Base-by-base conservation (phyloP, 2,113 vertebrate genomes). In the Hoplias malabaricus region DNA sequence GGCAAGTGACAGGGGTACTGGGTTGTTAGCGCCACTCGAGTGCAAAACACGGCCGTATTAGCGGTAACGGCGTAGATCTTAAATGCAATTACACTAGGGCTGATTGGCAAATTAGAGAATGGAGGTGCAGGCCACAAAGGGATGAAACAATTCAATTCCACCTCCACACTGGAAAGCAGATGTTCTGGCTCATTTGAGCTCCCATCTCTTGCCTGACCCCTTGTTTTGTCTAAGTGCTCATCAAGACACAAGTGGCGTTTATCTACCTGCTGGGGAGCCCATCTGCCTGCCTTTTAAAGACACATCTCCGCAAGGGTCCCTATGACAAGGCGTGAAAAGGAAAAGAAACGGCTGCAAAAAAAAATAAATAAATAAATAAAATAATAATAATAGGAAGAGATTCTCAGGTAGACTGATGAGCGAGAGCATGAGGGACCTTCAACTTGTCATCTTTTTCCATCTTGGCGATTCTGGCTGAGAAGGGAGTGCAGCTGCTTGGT, bases 231-330 rank as follows among this genome's bases (percentile, higher is more conserved):
- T 69, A 84, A 84, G 70, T 62, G 62, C 83, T 89, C 71, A 21
- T 57, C 72, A 85, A 89, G 90, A 88, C 88, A 91, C 90, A 85
- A 87, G 88, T 87, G 88, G 83, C 88, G 83, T 93, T 94, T 92
- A 93, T 91, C 88, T 91, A 88, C 93, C 93, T 93, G 91, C 93
- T 92, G 91, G 88, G 91, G 80, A 19, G 29, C 75, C 87, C 86
- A 87, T 87, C 89, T 92, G 86, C 86, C 85, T 77, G 73, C 16
- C 3, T 67, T 29, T 66, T 79, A 42, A 42, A 33, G 65, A 50
- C 34, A 53, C 3, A 19, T 13, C 13, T 27, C 75, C 12, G 34
- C 40, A 50, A 31, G 83, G 38, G 73, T 73, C 67, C 0, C 0
- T 62, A 78, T 54, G 75, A 75, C 59, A 80, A 83, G 66, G 43